Base-by-base conservation (phyloP, 1,140 invertebrate genomes). In the Scaptomyza hsui region DNA sequence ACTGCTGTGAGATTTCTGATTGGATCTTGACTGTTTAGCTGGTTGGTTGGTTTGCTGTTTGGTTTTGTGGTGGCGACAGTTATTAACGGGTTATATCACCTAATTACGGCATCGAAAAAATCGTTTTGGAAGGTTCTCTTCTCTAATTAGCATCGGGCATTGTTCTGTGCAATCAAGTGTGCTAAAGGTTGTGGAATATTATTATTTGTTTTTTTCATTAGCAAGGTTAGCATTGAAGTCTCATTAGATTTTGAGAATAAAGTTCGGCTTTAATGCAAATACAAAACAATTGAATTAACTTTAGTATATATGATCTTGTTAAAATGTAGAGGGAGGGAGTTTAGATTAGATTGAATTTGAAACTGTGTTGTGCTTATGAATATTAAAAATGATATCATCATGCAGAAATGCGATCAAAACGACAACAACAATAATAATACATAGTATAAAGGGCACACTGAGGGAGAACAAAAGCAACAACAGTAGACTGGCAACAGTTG, bases 161-260 rank as follows among this genome's bases (percentile, higher is more conserved):
- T 45, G 39, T 6, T 32, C 35, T 62, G 61, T 13, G 77, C 81
- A 86, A 86, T 85, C 77, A 77, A 73, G 76, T 78, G 80, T 29
- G 26, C 26, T 32, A 86, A 86, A 86, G 80, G 77, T 86, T 73
- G 59, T 41, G 56, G 39, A 71, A 64, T 80, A 29, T 9, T 29
- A 29, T n/a, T 35, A 75, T 61, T 71, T 53, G 51, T 48, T 57
- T 67, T 70, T 69, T 70, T 69, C 29, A 77, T 77, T 73, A 59
- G 55, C 73, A 63, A 82, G 73, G 78, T 7, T 73, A 44, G 37
- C 29, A 59, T 52, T 60, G 42, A 29, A 24, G n/a, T 37, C 7
- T 29, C 7, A 29, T 24, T 29, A 37, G n/a, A 37, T 37, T 37
- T 37, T 37, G 32, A 2, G 32, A 37, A 37, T n/a, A n/a, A n/a